A percentile compares a stretch with the other conserved stretches of the same genome.
phyloP scores from a whole-genome alignment of 2,797 vertebrate species.

The Dendrocincla tyrannina region DNA sequence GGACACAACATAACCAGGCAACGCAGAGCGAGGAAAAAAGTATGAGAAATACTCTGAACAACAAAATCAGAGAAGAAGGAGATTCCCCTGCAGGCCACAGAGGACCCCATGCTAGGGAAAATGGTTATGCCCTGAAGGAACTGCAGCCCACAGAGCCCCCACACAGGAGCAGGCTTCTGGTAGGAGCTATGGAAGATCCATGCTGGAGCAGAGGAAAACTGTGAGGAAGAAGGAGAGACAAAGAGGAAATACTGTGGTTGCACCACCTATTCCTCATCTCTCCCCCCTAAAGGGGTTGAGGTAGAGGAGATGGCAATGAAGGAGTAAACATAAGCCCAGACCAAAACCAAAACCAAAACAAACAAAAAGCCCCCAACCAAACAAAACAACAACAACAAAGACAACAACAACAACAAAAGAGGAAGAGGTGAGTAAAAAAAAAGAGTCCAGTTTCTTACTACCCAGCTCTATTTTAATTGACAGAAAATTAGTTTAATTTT shows the following conservation, averaged over 20 bases:
- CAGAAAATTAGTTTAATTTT: not conserved
- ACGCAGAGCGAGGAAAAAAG: not conserved
- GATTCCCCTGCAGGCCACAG: not conserved
- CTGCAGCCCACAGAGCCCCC: not conserved
- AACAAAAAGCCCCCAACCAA: too few species aligned
- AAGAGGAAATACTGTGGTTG: not conserved
- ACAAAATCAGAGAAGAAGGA: not conserved
- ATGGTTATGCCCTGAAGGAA: not conserved
- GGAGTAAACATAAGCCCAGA: not conserved
- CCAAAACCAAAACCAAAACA: not conserved
- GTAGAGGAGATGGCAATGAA: not conserved
- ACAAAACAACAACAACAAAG: too few species aligned
- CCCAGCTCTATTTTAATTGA: not conserved
- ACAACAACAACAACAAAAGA: too few species aligned
- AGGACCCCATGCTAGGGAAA: fast-evolving
- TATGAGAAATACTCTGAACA: not conserved
- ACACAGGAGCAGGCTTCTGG: not conserved
- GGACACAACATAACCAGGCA: not conserved
- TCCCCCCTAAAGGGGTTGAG: not conserved
- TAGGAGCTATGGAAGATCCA: not conserved
- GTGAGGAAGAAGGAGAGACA: not conserved
- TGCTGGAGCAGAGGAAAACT: not conserved
- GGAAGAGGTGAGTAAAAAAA: too few species aligned
- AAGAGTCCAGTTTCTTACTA: not conserved
- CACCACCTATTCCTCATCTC: not conserved